Conservation (phyloP, 1,140 invertebrate species). For the Leguminivora glycinivorella region DNA sequence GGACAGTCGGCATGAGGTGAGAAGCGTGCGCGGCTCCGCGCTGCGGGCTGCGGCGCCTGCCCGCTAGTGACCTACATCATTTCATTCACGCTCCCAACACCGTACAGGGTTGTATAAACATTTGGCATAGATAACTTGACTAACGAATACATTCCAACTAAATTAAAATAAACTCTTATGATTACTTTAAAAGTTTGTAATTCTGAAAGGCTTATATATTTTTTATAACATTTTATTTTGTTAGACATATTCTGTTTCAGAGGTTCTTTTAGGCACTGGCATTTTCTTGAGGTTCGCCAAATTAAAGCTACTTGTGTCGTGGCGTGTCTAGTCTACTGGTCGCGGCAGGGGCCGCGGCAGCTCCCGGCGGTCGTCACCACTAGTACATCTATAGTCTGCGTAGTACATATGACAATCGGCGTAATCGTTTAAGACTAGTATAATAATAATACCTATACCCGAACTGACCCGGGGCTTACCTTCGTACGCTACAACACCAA, state of each 20-base stretch:
- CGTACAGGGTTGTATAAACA: constrained; percentile 62
- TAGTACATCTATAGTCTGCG: constrained; percentile 38
- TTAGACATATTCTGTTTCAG: constrained; percentile 46
- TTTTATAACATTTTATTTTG: constrained; percentile 44
- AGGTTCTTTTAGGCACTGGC: constrained; percentile 74
- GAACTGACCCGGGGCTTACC: constrained; percentile 47
- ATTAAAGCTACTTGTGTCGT: constrained; percentile 38
- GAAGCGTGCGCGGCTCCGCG: background rate
- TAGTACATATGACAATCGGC: constrained; percentile 37
- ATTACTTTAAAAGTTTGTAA: constrained; percentile 63
- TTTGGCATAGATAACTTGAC: constrained; percentile 67
- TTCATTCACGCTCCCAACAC: constrained; percentile 53
- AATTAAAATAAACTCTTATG: constrained; percentile 63
- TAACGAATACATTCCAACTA: constrained; percentile 55
- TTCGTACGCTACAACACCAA: constrained; percentile 66
- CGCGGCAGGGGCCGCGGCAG: background rate
- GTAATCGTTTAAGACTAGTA: constrained; percentile 57
- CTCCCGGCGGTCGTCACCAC: constrained; percentile 16
- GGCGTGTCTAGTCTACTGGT: constrained; percentile 33
- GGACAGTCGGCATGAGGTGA: constrained; percentile 9
- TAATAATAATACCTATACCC: constrained; percentile 58
- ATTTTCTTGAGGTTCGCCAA: constrained; percentile 47
- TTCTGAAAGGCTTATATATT: constrained; percentile 56
- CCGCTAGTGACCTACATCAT: constrained; percentile 40
- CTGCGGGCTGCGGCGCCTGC: background rate